Percentiles rank a stretch among this genome's conserved stretches.
These are phyloP conservation scores for Caenorhabditis becei DNA, from an alignment of 2,888 invertebrate genomes.

Conservation along the genomic window DNA sequence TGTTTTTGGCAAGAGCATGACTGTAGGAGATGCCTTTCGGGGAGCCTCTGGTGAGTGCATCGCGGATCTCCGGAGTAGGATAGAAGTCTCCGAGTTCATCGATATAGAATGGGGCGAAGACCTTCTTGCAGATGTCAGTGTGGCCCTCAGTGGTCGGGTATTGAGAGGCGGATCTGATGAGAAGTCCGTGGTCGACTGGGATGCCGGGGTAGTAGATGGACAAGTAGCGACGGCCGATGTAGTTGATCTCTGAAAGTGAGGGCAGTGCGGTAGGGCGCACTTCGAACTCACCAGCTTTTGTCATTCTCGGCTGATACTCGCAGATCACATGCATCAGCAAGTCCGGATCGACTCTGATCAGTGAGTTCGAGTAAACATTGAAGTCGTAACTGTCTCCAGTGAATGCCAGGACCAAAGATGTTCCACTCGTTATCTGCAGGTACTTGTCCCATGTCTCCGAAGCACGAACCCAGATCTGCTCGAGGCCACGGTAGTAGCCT, in stretches of 20 bases:
- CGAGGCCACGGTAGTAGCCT: too few relatives aligned
- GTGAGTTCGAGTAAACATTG: neutral
- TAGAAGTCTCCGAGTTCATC: neutral
- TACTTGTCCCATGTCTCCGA: too few relatives aligned
- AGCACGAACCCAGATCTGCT: too few relatives aligned
- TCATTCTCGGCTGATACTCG: neutral
- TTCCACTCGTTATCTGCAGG: too few relatives aligned
- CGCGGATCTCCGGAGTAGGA: neutral
- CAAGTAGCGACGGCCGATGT: neutral
- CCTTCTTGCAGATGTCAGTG: neutral
- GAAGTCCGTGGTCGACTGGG: neutral
- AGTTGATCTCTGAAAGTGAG: neutral
- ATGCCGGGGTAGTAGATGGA: neutral
- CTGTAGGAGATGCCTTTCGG: neutral
- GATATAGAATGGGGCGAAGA: neutral
- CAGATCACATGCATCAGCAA: neutral
- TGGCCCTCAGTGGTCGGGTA: neutral
- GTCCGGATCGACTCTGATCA: neutral
- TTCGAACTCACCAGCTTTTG: neutral
- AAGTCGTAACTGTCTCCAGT: neutral
- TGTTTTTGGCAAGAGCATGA: neutral
- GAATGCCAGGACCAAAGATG: neutral
- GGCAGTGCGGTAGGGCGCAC: too few relatives aligned
- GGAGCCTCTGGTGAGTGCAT: neutral
- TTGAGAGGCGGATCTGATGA: neutral